Evolutionary conservation across 2,797 vertebrate species (phyloP).

Genomic region (Hemibagrus guttatus): DNA sequence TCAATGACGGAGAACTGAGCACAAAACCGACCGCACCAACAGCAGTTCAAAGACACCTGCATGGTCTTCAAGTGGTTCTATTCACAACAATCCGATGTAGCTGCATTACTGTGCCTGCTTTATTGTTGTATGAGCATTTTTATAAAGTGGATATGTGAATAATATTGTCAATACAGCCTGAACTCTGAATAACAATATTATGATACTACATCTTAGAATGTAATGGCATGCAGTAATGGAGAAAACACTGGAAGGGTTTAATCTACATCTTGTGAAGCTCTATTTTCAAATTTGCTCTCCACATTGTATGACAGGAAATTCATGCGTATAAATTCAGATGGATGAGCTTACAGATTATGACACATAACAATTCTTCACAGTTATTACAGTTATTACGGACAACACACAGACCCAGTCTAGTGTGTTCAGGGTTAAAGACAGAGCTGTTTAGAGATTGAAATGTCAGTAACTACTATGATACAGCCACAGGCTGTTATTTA

Average conservation of each 20-base stretch:
- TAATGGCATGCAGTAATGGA: neutral
- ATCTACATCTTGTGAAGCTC: neutral
- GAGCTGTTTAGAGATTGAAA: conserved; percentile 23
- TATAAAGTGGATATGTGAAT: neutral
- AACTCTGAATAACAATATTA: neutral
- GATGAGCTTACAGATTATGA: neutral
- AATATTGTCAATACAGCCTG: neutral
- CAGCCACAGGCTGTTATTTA: conserved; percentile 31
- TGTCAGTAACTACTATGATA: conserved; percentile 16
- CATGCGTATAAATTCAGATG: neutral
- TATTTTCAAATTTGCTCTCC: neutral
- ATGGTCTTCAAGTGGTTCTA: too few relatives aligned
- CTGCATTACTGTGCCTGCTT: neutral
- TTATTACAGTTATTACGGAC: conserved; percentile 22
- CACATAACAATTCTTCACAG: conserved; percentile 17
- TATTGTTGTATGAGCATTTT: neutral
- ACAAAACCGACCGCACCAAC: too few relatives aligned
- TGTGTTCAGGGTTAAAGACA: conserved; percentile 1
- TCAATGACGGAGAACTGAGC: too few relatives aligned
- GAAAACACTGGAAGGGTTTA: neutral
- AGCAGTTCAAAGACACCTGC: too few relatives aligned
- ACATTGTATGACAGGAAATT: conserved; percentile 10
- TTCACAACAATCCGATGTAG: too few relatives aligned
- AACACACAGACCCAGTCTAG: neutral
- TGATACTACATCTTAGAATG: neutral